These are phyloP conservation scores for Pandemis corylana DNA, from an alignment of 2,888 invertebrate genomes.

Conservation along the genomic window DNA sequence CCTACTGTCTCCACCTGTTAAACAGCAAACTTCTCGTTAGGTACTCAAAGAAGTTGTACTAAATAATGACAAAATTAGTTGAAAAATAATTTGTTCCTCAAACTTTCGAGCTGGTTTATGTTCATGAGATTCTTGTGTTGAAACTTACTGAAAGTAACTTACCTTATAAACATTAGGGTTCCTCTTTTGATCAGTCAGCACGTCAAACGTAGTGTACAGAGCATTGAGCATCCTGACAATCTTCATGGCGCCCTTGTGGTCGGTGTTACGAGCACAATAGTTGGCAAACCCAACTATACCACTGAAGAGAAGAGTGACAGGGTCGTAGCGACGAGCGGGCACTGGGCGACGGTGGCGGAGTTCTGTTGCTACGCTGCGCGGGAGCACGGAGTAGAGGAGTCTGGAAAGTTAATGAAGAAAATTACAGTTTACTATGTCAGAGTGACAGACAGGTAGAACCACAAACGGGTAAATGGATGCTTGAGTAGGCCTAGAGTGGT, in stretches of 20 bases:
- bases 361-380: constrained; percentile 97
- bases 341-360: constrained; percentile 96
- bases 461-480: too few relatives aligned
- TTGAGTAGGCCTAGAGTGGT: too few relatives aligned
- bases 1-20: constrained; percentile 97
- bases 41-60: neutral
- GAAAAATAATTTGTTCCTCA: neutral
- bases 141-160: neutral
- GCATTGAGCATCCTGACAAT: constrained; percentile 97
- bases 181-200: constrained; percentile 94
- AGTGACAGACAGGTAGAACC: neutral
- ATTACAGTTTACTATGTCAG: neutral
- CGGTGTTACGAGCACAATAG: constrained; percentile 95
- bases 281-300: constrained; percentile 95
- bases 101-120: too few relatives aligned
- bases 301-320: constrained; percentile 96
- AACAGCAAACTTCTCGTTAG: neutral
- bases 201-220: constrained; percentile 97
- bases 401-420: constrained; percentile 79
- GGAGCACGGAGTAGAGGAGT: constrained; percentile 96
- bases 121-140: neutral
- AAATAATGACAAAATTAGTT: neutral
- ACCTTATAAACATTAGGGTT: constrained; percentile 98
- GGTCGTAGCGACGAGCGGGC: constrained; percentile 93
- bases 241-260: constrained; percentile 97